phyloP scores from a whole-genome alignment of 2,888 invertebrate species.

The Rhimphoctona megacephalus region DNA sequence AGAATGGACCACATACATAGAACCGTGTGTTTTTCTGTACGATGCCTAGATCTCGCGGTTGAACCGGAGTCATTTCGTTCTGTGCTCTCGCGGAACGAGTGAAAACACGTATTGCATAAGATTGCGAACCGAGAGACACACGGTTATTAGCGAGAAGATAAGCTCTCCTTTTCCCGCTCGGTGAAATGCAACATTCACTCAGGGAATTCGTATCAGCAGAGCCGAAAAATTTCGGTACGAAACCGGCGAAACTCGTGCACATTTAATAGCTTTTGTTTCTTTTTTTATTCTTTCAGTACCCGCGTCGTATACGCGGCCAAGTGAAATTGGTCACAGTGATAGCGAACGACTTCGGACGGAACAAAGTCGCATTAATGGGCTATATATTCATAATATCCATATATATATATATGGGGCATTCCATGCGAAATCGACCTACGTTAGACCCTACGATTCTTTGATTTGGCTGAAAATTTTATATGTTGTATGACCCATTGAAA shows the following conservation, averaged over 20 bases:
- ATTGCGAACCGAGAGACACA: slow-evolving; percentile 24
- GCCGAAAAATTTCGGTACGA: slow-evolving; percentile 24
- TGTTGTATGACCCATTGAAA: no score
- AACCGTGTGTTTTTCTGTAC: background rate
- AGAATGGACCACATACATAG: slow-evolving; percentile 10
- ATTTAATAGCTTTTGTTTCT: background rate
- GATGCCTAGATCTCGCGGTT: slow-evolving; percentile 19
- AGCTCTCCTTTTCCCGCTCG: slow-evolving; percentile 28
- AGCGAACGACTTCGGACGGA: background rate
- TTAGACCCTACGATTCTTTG: no score
- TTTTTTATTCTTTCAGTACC: background rate
- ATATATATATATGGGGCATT: no score
- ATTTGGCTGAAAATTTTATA: no score
- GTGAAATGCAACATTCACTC: slow-evolving; percentile 16
- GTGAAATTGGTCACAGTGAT: background rate
- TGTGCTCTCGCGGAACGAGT: slow-evolving; percentile 43
- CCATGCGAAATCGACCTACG: no score
- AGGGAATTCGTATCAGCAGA: background rate
- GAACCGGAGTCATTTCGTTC: background rate
- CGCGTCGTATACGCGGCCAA: background rate
- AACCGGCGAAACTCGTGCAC: background rate
- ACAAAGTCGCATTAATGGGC: background rate
- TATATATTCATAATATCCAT: background rate
- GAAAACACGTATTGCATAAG: slow-evolving; percentile 61
- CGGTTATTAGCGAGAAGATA: slow-evolving; percentile 56